Conservation (phyloP, 2,797 vertebrate species). For the Neosilurus mollespiculum region DNA sequence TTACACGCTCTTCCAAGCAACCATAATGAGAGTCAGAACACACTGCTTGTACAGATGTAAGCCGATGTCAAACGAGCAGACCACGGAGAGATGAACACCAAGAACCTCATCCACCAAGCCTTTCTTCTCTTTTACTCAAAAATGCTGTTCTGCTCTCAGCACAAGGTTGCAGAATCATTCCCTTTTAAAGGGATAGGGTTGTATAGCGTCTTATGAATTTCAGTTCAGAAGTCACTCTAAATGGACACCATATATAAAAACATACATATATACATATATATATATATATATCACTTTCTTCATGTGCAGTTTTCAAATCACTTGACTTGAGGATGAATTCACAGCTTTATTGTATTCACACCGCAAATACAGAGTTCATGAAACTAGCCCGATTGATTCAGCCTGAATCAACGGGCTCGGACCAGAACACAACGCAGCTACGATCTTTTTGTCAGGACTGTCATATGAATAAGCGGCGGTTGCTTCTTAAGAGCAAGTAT, state of each 20-base stretch:
- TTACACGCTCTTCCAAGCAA: slow-evolving; percentile 75
- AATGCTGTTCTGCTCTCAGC: background rate
- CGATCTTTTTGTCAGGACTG: slow-evolving; percentile 69
- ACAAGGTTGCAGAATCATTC: slow-evolving; percentile 20
- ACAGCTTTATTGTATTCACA: slow-evolving; percentile 2
- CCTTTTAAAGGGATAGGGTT: background rate
- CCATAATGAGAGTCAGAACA: slow-evolving; percentile 73
- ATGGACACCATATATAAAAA: slow-evolving; percentile 1
- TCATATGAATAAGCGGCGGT: slow-evolving; percentile 69
- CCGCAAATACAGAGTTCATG: background rate
- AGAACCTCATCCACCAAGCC: slow-evolving; percentile 50
- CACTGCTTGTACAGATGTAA: slow-evolving; percentile 63
- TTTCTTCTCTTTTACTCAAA: background rate
- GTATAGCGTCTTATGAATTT: slow-evolving; percentile 6
- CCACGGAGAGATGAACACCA: slow-evolving; percentile 32
- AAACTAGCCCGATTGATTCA: background rate
- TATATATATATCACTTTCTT: background rate
- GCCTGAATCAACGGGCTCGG: slow-evolving; percentile 20
- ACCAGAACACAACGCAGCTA: slow-evolving; percentile 17
- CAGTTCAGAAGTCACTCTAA: slow-evolving; percentile 2
- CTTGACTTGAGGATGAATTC: background rate
- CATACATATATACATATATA: no score
- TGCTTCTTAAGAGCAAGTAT: slow-evolving; percentile 80
- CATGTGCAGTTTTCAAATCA: background rate
- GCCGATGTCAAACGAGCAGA: slow-evolving; percentile 56